Percentiles rank a stretch among this genome's conserved stretches.
Evolutionary conservation across 2,888 invertebrate species (phyloP).

Genomic region (Megamerina dolium): DNA sequence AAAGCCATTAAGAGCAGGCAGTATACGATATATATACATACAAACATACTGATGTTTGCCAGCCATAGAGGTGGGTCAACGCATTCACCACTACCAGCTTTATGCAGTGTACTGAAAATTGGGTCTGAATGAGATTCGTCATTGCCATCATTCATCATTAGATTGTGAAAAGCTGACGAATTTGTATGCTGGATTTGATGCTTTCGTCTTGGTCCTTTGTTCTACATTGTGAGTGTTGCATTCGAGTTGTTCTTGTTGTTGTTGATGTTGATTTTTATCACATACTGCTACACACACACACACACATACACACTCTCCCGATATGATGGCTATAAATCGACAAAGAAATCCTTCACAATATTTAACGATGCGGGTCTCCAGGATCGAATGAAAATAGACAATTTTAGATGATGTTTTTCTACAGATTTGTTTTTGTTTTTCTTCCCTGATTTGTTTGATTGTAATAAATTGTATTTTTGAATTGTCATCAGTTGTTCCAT

Average conservation of each 20-base stretch:
- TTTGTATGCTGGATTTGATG: neutral
- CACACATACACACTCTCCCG: too few species aligned
- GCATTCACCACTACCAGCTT: neutral
- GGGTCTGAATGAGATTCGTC: slow-evolving; percentile 14
- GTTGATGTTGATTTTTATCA: neutral
- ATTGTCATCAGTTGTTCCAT: slow-evolving; percentile 7
- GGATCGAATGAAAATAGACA: too few species aligned
- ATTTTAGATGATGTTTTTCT: slow-evolving; percentile 1
- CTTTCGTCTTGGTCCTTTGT: neutral
- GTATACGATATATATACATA: neutral
- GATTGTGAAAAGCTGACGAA: slow-evolving; percentile 14
- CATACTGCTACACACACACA: too few species aligned
- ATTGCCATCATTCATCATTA: slow-evolving; percentile 40
- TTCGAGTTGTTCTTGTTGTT: neutral
- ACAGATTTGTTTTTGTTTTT: neutral
- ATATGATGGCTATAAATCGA: too few species aligned
- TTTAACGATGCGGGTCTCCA: too few species aligned
- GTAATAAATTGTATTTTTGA: slow-evolving; percentile 9
- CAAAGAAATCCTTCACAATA: too few species aligned
- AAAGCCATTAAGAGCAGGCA: slow-evolving; percentile 11
- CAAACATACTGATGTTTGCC: neutral
- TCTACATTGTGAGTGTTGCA: neutral
- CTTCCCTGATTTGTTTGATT: neutral
- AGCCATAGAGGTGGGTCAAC: too few species aligned
- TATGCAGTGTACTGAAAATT: too few species aligned